Evolutionary conservation across 2,888 invertebrate genomes (phyloP), one percentile per base, ranked within the genome.

Genomic region (Chloroclysta siterata): DNA sequence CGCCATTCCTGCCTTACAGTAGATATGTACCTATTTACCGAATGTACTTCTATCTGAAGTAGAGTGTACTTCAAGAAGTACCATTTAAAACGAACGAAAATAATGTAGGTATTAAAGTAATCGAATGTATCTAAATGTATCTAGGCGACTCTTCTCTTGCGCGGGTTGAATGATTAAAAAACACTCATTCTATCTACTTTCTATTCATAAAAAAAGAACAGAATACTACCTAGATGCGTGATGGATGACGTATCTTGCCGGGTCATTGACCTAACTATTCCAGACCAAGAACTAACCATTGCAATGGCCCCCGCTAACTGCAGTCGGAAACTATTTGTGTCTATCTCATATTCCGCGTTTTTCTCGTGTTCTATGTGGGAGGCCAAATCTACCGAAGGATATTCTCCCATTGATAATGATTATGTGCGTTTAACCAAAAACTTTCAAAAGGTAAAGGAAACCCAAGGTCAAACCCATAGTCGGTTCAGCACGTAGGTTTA

Each of bases 11-110:
- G 55, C n/a, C 39, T 47, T 14, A 13, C 8, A 33, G 6, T 6
- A 33, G 5, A 6, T 33, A 33, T 4, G 33, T 47, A 46, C 8
- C 17, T 47, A 14, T 15, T 0, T 29, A 50, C 28, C 15, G 8
- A 47, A 28, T 1, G 28, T 51, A 51, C 36, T 15, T 50, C 5
- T 41, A 41, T n/a, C 48, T 48, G 28, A n/a, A 48, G 48, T 39
- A 22, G 6, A 2, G 11, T 11, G 15, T 17, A 39, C 52, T 52
- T 52, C 13, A 52, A 39, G 39, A 39, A 36, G 14, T 36, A 51
- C n/a, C 48, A 48, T n/a, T 48, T 28, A 13, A 48, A 13, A 22
- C 7, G 8, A 33, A 6, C 33, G 33, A 33, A 3, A 6, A 33
- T 8, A 8, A 33, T 8, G 33, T 29, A 29, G 6, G 29, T 29